Percentiles rank a stretch among this genome's conserved stretches.
phyloP scores from a whole-genome alignment of 2,113 vertebrate species.

The human (Homo sapiens) region DNA sequence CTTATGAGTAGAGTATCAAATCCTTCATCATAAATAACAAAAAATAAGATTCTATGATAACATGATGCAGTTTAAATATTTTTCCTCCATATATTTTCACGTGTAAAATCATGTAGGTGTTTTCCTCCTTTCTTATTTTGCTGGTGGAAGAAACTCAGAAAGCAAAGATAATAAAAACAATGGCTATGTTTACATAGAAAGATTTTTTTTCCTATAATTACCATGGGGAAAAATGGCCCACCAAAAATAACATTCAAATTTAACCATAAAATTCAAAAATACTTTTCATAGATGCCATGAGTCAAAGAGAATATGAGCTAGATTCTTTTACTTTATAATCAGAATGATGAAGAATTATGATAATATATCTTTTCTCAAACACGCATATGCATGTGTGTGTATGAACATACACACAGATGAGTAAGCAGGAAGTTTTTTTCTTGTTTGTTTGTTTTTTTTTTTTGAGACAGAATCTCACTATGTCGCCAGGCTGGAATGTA shows the following conservation, averaged over 20 bases:
- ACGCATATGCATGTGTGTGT: background rate
- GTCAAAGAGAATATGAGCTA: conserved; percentile 71
- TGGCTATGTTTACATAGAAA: conserved; percentile 72
- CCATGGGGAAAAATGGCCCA: conserved; percentile 74
- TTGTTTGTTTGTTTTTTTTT: background rate
- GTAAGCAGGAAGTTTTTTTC: conserved; percentile 12
- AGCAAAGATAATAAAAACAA: conserved; percentile 64
- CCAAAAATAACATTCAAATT: conserved; percentile 75
- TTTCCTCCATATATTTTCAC: conserved; percentile 9
- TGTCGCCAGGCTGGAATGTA: too few relatives aligned
- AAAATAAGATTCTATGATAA: conserved; percentile 4
- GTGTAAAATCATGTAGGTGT: background rate
- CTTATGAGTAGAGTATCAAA: background rate
- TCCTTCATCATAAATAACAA: conserved; percentile 1
- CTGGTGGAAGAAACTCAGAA: conserved; percentile 51
- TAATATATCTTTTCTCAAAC: background rate
- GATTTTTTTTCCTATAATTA: conserved; percentile 65
- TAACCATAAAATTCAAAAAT: conserved; percentile 78
- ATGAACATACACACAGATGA: background rate
- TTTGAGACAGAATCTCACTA: too few relatives aligned
- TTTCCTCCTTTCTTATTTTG: background rate
- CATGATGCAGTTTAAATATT: background rate
- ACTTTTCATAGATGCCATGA: conserved; percentile 56
- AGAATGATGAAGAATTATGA: background rate
- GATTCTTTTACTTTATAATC: background rate